Evolutionary conservation across 2,797 vertebrate genomes (phyloP), one percentile per base, ranked within the genome.

Genomic region (Australoheros facetus): DNA sequence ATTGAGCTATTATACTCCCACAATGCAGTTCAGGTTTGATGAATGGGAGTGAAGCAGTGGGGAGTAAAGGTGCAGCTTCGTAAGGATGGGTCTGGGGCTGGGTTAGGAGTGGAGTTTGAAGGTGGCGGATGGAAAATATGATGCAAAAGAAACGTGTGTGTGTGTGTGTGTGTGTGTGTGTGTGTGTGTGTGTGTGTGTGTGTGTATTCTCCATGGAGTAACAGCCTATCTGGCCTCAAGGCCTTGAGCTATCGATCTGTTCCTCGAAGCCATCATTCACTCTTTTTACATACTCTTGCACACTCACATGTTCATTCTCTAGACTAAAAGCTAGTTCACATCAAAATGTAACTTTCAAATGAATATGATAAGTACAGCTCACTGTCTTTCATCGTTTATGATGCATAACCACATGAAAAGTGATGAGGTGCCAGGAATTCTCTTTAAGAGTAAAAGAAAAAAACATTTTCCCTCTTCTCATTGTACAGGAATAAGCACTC

Each of bases 221-320:
- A 83, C 83, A 92, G 87, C 89, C 92, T 95, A 92, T 93, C 91
- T 95, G 90, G 92, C 59, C 73, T 87, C 56, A 71, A 90, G 71
- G 77, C 93, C 94, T 92, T 85, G 78, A 89, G 91, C 77, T 94
- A 96, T 94, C 86, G 92, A 96, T 96, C 91, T 93, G 69, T 81
- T 64, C 82, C 80, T 77, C 66, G 26, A 87, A 77, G 51, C 75
- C 80, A 85, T 90, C 85, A 71, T 81, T 91, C 83, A 57, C 79
- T 77, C 23, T 19, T 81, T 69, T 39, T 32, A 37, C 48, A 72
- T 28, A 30, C 45, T 48, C 56, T 74, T 62, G 19, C 57, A 42
- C 39, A 57, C 56, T 51, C 48, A 3, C 4, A 64, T 3, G 10
- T 39, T 45, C 14, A 5, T 45, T 64, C 8, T 45, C 3, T 45